phyloP scores from a whole-genome alignment of 2,113 vertebrate species.

The Lepisosteus osseus region DNA sequence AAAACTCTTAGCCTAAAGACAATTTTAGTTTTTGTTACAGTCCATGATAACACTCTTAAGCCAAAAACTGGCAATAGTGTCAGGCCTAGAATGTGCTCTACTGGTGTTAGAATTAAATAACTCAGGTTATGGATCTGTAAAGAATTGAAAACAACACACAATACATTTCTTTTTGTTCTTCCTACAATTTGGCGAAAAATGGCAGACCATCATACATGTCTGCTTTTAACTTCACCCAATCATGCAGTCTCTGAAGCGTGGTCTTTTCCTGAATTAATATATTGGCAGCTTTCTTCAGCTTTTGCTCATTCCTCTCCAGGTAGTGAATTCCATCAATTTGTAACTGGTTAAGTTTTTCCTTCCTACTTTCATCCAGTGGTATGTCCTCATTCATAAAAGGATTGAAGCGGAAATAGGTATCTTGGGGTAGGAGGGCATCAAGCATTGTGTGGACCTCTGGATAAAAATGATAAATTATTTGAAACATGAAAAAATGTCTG shows the following conservation, averaged over 20 bases:
- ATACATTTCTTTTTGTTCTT: background rate
- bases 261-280: slow-evolving; percentile 81
- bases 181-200: slow-evolving; percentile 74
- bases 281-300: slow-evolving; percentile 78
- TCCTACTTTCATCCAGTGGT: slow-evolving; percentile 85
- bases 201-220: slow-evolving; percentile 81
- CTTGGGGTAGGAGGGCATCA: slow-evolving; percentile 79
- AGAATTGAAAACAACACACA: too few species aligned
- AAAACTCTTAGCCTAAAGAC: too few species aligned
- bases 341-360: slow-evolving; percentile 84
- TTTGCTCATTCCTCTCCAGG: slow-evolving; percentile 87
- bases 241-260: slow-evolving; percentile 71
- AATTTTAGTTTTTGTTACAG: too few species aligned
- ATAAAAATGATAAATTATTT: slow-evolving; percentile 8
- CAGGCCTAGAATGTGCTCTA: too few species aligned
- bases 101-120: too few species aligned
- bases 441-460: slow-evolving; percentile 94
- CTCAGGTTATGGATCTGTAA: too few species aligned
- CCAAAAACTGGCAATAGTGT: too few species aligned
- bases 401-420: slow-evolving; percentile 95
- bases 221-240: slow-evolving; percentile 78
- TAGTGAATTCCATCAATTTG: slow-evolving; percentile 79
- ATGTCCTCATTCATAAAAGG: slow-evolving; percentile 87
- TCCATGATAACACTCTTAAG: too few species aligned
- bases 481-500: too few species aligned